Conservation (phyloP, 2,888 invertebrate genomes). For the Dysmachus trigonus region DNA sequence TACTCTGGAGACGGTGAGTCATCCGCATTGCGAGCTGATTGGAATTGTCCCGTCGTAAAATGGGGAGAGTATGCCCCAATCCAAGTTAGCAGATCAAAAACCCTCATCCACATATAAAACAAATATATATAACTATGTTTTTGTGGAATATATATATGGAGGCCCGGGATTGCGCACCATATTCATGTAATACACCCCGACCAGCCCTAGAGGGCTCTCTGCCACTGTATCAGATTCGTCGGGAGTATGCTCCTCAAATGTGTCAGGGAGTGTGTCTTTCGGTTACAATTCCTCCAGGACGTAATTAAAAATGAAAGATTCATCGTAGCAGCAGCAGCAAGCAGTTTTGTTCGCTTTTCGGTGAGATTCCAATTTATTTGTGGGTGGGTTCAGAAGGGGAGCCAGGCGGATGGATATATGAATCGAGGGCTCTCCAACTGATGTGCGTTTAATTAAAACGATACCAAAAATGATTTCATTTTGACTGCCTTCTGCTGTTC, state of each 20-base stretch:
- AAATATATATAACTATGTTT: not conserved
- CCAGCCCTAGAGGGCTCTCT: not conserved
- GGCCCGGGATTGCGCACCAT: not conserved
- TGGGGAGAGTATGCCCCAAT: too few species aligned
- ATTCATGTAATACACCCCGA: not conserved
- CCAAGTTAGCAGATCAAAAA: not conserved
- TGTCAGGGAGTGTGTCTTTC: not conserved
- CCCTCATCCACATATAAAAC: not conserved
- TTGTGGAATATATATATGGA: not conserved
- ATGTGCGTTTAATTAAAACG: not conserved
- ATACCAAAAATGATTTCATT: not conserved
- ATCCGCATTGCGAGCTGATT: conserved; percentile 3
- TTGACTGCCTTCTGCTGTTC: not conserved
- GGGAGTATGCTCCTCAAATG: not conserved
- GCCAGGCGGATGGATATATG: not conserved
- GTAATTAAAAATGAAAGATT: conserved; percentile 16
- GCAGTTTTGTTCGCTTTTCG: not conserved
- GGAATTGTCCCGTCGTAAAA: not conserved
- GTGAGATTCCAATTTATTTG: not conserved
- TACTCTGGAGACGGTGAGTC: conserved; percentile 25
- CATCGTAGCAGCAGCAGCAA: not conserved
- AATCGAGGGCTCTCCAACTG: not conserved
- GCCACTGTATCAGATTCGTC: not conserved
- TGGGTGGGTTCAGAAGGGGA: not conserved
- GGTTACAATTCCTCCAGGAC: conserved; percentile 21